Conservation (phyloP, 2,797 vertebrate species). For the Melanotaenia boesemani region DNA sequence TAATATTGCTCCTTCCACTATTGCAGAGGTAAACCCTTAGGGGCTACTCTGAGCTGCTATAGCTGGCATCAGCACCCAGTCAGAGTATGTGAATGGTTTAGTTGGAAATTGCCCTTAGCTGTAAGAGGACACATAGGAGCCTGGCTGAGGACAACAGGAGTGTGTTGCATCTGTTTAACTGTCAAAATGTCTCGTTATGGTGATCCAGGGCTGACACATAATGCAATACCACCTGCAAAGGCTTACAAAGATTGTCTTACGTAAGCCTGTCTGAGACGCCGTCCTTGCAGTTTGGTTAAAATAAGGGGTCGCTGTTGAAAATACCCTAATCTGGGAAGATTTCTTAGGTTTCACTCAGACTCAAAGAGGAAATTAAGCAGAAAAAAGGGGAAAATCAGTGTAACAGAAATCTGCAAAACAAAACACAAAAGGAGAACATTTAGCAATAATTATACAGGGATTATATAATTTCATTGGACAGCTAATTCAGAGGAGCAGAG, state of each 20-base stretch:
- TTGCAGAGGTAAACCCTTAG: constrained; percentile 31
- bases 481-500: constrained; percentile 11
- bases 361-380: not conserved
- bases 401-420: not conserved
- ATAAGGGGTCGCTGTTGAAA: not conserved
- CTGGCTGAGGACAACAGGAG: not conserved
- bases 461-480: constrained; percentile 25
- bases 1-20: constrained; percentile 46
- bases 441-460: not conserved
- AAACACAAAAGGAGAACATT: not conserved
- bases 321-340: constrained; percentile 5
- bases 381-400: not conserved
- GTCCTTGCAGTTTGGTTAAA: not conserved
- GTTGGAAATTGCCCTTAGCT: constrained; percentile 7
- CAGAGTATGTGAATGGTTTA: constrained; percentile 16
- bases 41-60: constrained; percentile 29
- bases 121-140: constrained; percentile 21
- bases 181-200: constrained; percentile 32
- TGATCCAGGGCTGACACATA: constrained; percentile 2
- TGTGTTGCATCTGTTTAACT: constrained; percentile 29
- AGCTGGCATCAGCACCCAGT: constrained; percentile 33
- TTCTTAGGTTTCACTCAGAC: not conserved
- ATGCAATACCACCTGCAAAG: not conserved
- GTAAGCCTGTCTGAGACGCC: not conserved
- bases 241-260: not conserved